A percentile compares a stretch with the other conserved stretches of the same genome.
Evolutionary conservation across 2,113 vertebrate genomes (phyloP).

Genomic region (Turnix velox): DNA sequence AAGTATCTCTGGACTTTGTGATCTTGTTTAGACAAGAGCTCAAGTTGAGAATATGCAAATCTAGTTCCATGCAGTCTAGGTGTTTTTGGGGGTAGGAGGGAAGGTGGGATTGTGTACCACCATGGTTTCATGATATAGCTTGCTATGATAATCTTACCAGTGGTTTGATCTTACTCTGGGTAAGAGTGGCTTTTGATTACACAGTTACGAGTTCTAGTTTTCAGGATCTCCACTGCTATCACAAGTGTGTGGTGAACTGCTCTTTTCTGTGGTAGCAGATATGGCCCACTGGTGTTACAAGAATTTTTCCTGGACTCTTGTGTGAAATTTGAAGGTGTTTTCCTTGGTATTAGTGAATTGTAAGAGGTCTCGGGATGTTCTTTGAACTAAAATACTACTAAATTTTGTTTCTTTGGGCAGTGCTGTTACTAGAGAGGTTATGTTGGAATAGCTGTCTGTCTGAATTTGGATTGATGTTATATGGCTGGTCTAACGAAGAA

Average conservation of each 20-base stretch:
- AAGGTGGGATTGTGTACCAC: not conserved
- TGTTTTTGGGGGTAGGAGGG: not conserved
- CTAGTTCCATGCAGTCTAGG: not conserved
- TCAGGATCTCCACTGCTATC: not conserved
- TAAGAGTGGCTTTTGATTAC: not conserved
- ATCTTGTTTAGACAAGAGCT: not conserved
- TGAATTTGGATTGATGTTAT: not conserved
- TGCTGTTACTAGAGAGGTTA: not conserved
- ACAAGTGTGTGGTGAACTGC: not conserved
- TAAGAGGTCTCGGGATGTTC: not conserved
- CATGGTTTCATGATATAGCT: not conserved
- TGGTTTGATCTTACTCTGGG: not conserved
- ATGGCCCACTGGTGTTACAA: not conserved
- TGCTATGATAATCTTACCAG: not conserved
- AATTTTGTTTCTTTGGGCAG: not conserved
- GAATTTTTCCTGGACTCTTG: not conserved
- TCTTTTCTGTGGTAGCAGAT: not conserved
- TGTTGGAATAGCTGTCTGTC: constrained; percentile 2
- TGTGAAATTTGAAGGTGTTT: not conserved
- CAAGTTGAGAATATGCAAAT: not conserved
- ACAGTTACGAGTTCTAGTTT: not conserved
- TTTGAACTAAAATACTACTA: not conserved
- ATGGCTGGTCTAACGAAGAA: not conserved
- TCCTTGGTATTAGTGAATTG: not conserved
- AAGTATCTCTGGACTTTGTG: not conserved